These are phyloP conservation scores for Ceratina japonica DNA, from an alignment of 1,140 invertebrate species.

Conservation along the genomic window DNA sequence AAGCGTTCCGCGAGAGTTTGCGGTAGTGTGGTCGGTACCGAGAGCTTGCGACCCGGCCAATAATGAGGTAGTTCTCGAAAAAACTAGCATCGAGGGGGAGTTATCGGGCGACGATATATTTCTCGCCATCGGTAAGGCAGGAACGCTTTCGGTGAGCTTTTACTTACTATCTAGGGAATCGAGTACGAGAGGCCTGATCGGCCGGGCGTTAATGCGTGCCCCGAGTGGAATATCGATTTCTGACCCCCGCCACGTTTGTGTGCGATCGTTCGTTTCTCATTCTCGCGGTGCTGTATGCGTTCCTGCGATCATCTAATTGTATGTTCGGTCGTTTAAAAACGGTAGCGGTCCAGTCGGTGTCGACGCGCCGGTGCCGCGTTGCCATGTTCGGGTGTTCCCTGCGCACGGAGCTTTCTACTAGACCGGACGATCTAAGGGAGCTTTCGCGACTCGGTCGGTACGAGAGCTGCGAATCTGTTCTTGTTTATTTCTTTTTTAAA, in stretches of 20 bases:
- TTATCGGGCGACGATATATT: constrained; percentile 28
- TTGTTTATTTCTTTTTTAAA: too few relatives aligned
- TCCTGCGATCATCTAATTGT: too few relatives aligned
- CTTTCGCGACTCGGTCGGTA: neutral
- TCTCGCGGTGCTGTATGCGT: neutral
- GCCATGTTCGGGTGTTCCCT: constrained; percentile 14
- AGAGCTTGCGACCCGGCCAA: neutral
- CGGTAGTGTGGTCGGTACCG: constrained; percentile 12
- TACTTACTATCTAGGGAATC: constrained; percentile 59
- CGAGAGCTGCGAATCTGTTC: neutral
- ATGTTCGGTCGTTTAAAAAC: neutral
- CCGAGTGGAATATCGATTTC: constrained; percentile 65
- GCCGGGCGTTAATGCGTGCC: constrained; percentile 24
- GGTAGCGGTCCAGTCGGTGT: constrained; percentile 19
- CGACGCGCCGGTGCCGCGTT: constrained; percentile 5
- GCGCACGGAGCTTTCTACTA: neutral
- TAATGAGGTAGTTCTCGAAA: constrained; percentile 45
- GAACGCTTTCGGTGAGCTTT: constrained; percentile 53
- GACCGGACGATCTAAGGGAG: neutral
- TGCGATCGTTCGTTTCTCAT: constrained; percentile 23
- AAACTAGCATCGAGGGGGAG: constrained; percentile 33
- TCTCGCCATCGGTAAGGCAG: constrained; percentile 66
- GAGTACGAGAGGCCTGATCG: constrained; percentile 54
- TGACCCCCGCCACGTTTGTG: constrained; percentile 67
- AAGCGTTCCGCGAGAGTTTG: neutral